Base-by-base conservation (phyloP, 2,797 vertebrate genomes). In the Todus mexicanus region DNA sequence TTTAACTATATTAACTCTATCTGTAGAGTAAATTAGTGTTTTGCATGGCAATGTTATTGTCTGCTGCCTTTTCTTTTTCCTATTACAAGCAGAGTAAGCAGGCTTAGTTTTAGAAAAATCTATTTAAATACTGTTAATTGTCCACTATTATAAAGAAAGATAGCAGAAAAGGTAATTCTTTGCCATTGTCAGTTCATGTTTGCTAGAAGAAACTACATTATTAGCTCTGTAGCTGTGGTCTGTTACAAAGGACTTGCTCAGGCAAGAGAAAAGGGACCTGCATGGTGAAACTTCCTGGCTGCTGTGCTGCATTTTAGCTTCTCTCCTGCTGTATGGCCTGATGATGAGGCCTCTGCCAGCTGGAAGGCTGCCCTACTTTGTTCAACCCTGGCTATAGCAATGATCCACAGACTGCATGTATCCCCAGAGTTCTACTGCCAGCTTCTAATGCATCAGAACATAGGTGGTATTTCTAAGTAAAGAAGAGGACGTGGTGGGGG, bases 401-500 rank as follows among this genome's bases (percentile, higher is more conserved):
- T 69, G 63, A 65, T 47, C 23, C 12, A 26, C 23, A 84, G 56
- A 23, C 16, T 21, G 20, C 8, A 4, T 16, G 5, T 38, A 26
- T 63, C 22, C 13, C 33, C 26, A 3, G 1, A 69, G 33, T 61
- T 78, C 42, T 66, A 31, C 22, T 50, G 12, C 15, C 11, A 23
- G 38, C 35, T 18, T 71, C 11, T 45, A 77, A 68, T 33, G 27
- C 26, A 74, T 54, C 35, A 35, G 54, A 79, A 33, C 9, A 53
- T 3, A 22, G 40, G 5, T 57, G 11, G 11, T 29, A 21, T 38
- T 84, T 84, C 25, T 40, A 73, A 50, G 15, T 56, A 54, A 73
- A 76, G 33, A 77, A 66, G 5, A 0, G 3, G 5, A 2, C 3
- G 0, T 5, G 4, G 3, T 5, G 6, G 5, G 4, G 7, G 45